A percentile compares a stretch with the other conserved stretches of the same genome.
Evolutionary conservation across 2,888 invertebrate species (phyloP).

Genomic region (Torymus texanus): DNA sequence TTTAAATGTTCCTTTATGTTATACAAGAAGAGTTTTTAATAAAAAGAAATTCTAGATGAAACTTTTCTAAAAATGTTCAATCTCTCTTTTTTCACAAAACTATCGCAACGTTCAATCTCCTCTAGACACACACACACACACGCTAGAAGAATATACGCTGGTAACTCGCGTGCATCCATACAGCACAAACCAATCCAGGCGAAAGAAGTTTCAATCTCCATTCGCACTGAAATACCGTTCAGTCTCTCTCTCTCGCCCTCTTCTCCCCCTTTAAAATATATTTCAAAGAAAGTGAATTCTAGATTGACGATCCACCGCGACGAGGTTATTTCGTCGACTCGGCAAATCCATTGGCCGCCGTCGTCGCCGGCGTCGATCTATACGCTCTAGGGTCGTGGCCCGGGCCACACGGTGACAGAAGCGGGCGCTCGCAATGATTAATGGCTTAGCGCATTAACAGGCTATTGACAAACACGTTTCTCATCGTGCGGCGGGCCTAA

Average conservation of each 20-base stretch:
- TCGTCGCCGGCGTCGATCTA: slow-evolving; percentile 12
- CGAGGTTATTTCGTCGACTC: slow-evolving; percentile 61
- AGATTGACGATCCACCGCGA: slow-evolving; percentile 48
- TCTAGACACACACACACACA: neutral
- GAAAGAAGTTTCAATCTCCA: slow-evolving; percentile 50
- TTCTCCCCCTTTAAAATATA: slow-evolving; percentile 28
- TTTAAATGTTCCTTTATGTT: too few species aligned
- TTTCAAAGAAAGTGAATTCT: slow-evolving; percentile 56
- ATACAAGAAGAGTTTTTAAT: too few species aligned
- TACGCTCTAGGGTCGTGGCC: slow-evolving; percentile 12
- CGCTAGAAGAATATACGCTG: neutral
- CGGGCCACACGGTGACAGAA: slow-evolving; percentile 69
- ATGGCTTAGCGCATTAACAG: slow-evolving; percentile 76
- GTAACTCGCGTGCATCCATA: neutral
- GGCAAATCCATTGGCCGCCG: slow-evolving; percentile 52
- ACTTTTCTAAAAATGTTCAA: too few species aligned
- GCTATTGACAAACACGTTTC: slow-evolving; percentile 75
- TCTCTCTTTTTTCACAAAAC: too few species aligned
- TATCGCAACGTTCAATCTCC: neutral
- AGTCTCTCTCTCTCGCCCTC: slow-evolving; percentile 1
- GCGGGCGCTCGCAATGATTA: slow-evolving; percentile 74
- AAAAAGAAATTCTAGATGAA: too few species aligned
- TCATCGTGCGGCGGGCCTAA: slow-evolving; percentile 56
- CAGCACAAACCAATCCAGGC: slow-evolving; percentile 8
- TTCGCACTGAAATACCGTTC: slow-evolving; percentile 52